A percentile compares a stretch with the other conserved stretches of the same genome.
Conservation (phyloP, 2,113 vertebrate species). For the Embiotoca jacksoni region DNA sequence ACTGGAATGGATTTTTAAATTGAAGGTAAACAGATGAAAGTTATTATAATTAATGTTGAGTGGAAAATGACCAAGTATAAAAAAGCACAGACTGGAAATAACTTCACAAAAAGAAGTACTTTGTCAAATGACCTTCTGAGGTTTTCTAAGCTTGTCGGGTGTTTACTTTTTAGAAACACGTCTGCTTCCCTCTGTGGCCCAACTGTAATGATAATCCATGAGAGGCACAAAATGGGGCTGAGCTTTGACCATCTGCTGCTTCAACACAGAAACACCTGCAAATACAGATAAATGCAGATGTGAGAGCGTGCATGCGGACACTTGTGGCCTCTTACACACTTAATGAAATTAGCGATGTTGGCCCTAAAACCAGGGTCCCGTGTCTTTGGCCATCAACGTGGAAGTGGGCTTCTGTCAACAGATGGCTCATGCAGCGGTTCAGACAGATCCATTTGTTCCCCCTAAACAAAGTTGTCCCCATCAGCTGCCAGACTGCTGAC, state of each 20-base stretch:
- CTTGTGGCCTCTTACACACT: conserved; percentile 16
- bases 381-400: conserved; percentile 21
- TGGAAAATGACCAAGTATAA: no score
- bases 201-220: conserved; percentile 23
- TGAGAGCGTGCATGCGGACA: neutral
- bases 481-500: conserved; percentile 64
- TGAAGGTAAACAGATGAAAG: no score
- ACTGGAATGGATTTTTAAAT: no score
- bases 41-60: no score
- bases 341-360: conserved; percentile 42
- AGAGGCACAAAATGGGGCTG: conserved; percentile 11
- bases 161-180: neutral
- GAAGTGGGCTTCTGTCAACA: conserved; percentile 41
- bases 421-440: conserved; percentile 58
- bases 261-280: conserved; percentile 14
- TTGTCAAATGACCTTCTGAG: no score
- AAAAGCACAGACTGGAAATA: no score
- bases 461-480: conserved; percentile 68
- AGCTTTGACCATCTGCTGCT: conserved; percentile 55
- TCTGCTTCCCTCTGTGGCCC: conserved; percentile 16
- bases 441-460: conserved; percentile 60
- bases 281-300: conserved; percentile 29
- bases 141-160: neutral
- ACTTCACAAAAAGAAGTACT: no score
- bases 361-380: conserved; percentile 5